Percentiles rank a stretch among this genome's conserved stretches.
Evolutionary conservation across 2,113 vertebrate genomes (phyloP).

Genomic region (rat (Rattus norvegicus)): DNA sequence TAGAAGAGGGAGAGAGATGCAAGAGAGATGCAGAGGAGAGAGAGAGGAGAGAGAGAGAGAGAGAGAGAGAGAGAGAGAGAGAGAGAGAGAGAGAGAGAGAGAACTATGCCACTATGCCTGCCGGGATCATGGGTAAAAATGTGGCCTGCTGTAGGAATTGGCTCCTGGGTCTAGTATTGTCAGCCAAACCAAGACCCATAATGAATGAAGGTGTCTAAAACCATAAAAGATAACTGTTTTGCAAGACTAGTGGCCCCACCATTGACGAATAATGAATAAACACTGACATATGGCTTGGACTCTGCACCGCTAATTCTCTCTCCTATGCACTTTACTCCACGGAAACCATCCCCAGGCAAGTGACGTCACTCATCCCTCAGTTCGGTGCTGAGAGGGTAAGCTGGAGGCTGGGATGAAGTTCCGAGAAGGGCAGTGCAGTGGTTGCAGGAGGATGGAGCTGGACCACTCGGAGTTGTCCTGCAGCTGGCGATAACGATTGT

Average conservation of each 20-base stretch:
- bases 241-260: slow-evolving; percentile 83
- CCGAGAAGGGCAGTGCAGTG: not conserved
- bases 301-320: slow-evolving; percentile 81
- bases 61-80: not conserved
- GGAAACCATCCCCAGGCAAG: slow-evolving; percentile 79
- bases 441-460: not conserved
- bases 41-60: not conserved
- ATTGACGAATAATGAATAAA: slow-evolving; percentile 84
- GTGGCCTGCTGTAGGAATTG: not conserved
- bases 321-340: slow-evolving; percentile 83
- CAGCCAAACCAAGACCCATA: slow-evolving; percentile 15
- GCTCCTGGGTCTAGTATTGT: not conserved
- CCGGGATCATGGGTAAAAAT: not conserved
- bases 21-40: no score
- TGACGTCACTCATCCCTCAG: not conserved
- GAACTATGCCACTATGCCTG: no score
- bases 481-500: not conserved
- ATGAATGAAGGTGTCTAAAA: not conserved
- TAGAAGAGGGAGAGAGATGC: not conserved
- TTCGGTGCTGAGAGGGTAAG: slow-evolving; percentile 76
- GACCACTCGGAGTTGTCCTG: not conserved
- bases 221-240: slow-evolving; percentile 49
- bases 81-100: not conserved
- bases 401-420: slow-evolving; percentile 15
- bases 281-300: slow-evolving; percentile 87